A percentile compares a stretch with the other conserved stretches of the same genome.
These are phyloP conservation scores for Semnopithecus entellus DNA, from an alignment of 2,113 vertebrate genomes.

Conservation along the genomic window DNA sequence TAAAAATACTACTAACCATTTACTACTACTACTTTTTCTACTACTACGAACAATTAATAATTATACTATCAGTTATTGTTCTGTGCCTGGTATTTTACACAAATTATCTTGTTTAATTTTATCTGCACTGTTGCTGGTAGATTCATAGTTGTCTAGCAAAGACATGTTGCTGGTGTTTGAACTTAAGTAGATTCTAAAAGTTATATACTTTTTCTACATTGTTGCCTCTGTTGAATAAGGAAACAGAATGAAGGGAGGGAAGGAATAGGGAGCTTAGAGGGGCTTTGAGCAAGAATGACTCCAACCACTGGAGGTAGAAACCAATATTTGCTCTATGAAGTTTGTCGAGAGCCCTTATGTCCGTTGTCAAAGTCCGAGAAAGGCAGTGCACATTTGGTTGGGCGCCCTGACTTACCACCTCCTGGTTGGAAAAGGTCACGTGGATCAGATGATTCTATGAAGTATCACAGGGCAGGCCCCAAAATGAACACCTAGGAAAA, in stretches of 20 bases:
- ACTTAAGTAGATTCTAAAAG: neutral
- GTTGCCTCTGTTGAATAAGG: neutral
- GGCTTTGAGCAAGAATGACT: neutral
- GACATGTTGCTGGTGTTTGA: neutral
- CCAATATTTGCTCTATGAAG: neutral
- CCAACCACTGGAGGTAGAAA: neutral
- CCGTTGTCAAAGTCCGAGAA: neutral
- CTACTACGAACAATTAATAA: neutral
- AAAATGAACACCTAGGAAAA: neutral
- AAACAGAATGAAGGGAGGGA: neutral
- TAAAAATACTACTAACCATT: neutral
- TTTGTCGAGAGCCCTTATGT: neutral
- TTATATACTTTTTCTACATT: neutral
- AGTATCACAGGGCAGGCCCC: neutral
- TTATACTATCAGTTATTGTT: neutral
- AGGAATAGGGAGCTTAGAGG: neutral
- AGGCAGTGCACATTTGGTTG: neutral
- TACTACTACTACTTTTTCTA: neutral
- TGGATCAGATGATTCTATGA: neutral
- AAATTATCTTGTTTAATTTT: neutral
- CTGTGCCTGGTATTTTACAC: neutral
- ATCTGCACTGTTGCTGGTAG: neutral
- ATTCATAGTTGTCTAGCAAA: neutral
- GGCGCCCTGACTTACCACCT: neutral
- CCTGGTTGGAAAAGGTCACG: neutral